Percentiles rank a stretch among this genome's conserved stretches.
Evolutionary conservation across 2,888 invertebrate species (phyloP).

Genomic region (Deroplatys truncata): DNA sequence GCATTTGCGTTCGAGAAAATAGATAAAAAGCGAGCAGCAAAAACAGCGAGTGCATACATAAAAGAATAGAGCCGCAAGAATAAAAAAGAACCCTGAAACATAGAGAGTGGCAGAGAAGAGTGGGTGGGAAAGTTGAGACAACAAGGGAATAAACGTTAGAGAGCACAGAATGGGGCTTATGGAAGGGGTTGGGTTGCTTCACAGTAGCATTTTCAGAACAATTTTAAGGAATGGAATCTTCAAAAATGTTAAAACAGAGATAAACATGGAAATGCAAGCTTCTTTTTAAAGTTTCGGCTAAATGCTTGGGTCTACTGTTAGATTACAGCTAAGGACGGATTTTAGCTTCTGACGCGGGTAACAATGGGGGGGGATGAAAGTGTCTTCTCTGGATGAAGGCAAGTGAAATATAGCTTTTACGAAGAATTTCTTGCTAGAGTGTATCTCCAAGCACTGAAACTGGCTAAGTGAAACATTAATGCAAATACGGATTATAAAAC

Average conservation of each 20-base stretch:
- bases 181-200: background rate
- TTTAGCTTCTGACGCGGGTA: too few species aligned
- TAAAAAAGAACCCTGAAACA: too few species aligned
- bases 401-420: too few species aligned
- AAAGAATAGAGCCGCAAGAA: background rate
- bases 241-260: background rate
- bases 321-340: background rate
- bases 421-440: too few species aligned
- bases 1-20: too few species aligned
- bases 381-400: too few species aligned
- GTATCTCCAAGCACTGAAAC: too few species aligned
- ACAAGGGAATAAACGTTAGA: background rate
- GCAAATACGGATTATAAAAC: too few species aligned
- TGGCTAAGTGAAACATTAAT: too few species aligned
- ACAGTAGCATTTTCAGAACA: background rate
- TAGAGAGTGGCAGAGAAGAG: background rate
- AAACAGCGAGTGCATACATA: background rate
- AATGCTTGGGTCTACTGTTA: background rate
- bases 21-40: too few species aligned
- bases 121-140: background rate
- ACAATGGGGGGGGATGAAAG: too few species aligned
- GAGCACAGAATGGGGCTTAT: background rate
- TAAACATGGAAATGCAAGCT: background rate
- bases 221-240: background rate
- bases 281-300: background rate